Conservation (phyloP, 2,797 vertebrate genomes). For the Phataginus tricuspis region DNA sequence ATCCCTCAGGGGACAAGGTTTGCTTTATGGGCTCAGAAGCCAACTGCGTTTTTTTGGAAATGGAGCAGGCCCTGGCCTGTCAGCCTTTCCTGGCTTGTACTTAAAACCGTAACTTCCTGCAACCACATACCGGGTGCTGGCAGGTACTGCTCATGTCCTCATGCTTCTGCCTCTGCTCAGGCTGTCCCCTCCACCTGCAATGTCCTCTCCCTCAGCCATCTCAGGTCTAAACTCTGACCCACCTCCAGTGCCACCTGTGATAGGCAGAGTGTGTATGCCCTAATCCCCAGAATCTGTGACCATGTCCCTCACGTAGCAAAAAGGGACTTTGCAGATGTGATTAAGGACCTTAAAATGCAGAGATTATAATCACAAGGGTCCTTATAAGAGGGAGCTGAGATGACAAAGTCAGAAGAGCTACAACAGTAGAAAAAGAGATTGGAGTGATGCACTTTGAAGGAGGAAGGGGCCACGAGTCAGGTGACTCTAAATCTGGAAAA, state of each 20-base stretch:
- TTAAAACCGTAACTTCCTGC: background rate
- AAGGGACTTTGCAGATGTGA: background rate
- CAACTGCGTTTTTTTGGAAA: background rate
- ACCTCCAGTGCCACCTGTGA: background rate
- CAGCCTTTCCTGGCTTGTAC: background rate
- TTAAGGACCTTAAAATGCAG: background rate
- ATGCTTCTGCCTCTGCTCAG: fast-evolving
- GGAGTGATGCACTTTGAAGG: background rate
- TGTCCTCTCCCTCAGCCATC: background rate
- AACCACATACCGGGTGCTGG: background rate
- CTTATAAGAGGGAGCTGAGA: background rate
- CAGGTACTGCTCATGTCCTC: background rate
- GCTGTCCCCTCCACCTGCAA: background rate
- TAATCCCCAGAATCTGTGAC: fast-evolving
- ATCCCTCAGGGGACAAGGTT: too few species aligned
- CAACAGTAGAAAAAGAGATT: background rate
- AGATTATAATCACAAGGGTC: background rate
- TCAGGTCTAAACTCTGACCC: background rate
- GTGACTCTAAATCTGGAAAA: background rate
- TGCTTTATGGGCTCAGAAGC: background rate
- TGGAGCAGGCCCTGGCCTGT: background rate
- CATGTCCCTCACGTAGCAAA: background rate
- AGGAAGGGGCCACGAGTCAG: background rate
- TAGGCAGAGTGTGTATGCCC: background rate
- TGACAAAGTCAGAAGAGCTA: background rate